Percentiles rank a stretch among this genome's conserved stretches.
Evolutionary conservation across 37 sponge, comb jelly and placozoan species (phyloP).

Genomic region (Eunapius fragilis): DNA sequence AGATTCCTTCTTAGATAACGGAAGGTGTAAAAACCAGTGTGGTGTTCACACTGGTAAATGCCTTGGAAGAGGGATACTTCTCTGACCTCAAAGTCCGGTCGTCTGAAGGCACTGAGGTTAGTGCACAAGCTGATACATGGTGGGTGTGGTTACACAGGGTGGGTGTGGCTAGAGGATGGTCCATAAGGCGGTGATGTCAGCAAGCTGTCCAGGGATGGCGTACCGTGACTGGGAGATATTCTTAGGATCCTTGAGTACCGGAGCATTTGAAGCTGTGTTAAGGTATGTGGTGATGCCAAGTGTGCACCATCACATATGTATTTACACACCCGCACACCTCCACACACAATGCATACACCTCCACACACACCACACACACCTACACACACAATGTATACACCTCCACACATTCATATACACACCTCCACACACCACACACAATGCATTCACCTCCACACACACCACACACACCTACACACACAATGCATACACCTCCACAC

Average conservation of each 20-base stretch:
- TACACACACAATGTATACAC: too few relatives aligned
- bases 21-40: neutral
- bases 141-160: neutral
- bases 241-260: slow-evolving; percentile 2
- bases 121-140: neutral
- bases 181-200: slow-evolving; percentile 33
- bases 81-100: slow-evolving; percentile 45
- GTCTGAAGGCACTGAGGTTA: slow-evolving; percentile 19
- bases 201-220: slow-evolving; percentile 12
- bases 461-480: too few relatives aligned
- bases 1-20: neutral
- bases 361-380: too few relatives aligned
- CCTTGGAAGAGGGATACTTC: slow-evolving; percentile 60
- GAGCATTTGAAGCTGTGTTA: slow-evolving; percentile 14
- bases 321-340: neutral
- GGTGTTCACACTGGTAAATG: slow-evolving; percentile 43
- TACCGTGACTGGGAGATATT: slow-evolving; percentile 57
- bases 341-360: too few relatives aligned
- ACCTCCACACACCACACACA: too few relatives aligned
- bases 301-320: neutral
- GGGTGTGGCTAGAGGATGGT: neutral
- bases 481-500: too few relatives aligned
- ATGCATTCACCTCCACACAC: too few relatives aligned
- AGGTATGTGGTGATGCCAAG: slow-evolving; percentile 31
- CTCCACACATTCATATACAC: too few relatives aligned